These are phyloP conservation scores for Piscicola geometra DNA, from an alignment of 2,888 invertebrate species.

Conservation along the genomic window DNA sequence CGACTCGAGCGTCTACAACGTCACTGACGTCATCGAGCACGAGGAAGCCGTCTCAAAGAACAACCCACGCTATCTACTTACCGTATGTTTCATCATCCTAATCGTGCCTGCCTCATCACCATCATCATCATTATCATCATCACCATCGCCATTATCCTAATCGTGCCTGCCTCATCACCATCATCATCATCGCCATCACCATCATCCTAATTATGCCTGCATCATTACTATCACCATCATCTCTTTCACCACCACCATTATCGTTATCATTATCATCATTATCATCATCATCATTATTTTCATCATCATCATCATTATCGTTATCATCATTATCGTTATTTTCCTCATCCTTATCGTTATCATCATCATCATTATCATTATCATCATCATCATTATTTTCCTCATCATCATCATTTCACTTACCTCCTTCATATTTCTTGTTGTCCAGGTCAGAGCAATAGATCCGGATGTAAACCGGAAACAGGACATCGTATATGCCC, in stretches of 20 bases:
- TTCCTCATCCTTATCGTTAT: background rate
- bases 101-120: too few relatives aligned
- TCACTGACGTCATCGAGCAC: slow-evolving; percentile 46
- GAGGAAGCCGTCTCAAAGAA: slow-evolving; percentile 40
- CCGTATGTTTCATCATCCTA: slow-evolving; percentile 39
- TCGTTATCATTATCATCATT: too few relatives aligned
- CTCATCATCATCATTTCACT: too few relatives aligned
- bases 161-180: too few relatives aligned
- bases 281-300: too few relatives aligned
- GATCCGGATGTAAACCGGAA: slow-evolving; percentile 92
- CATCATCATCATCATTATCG: too few relatives aligned
- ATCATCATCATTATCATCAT: too few relatives aligned
- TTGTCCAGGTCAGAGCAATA: slow-evolving; percentile 84
- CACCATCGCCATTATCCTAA: too few relatives aligned
- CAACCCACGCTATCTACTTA: slow-evolving; percentile 44
- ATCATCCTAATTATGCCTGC: background rate
- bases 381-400: background rate
- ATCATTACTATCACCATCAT: background rate
- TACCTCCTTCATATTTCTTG: background rate
- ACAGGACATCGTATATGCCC: slow-evolving; percentile 80
- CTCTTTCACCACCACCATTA: too few relatives aligned
- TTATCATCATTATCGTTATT: too few relatives aligned
- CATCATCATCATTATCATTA: background rate
- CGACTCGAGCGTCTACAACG: slow-evolving; percentile 41
- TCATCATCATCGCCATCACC: too few relatives aligned